These are phyloP conservation scores for Solen grandis DNA, from an alignment of 1,140 invertebrate species.

Conservation along the genomic window DNA sequence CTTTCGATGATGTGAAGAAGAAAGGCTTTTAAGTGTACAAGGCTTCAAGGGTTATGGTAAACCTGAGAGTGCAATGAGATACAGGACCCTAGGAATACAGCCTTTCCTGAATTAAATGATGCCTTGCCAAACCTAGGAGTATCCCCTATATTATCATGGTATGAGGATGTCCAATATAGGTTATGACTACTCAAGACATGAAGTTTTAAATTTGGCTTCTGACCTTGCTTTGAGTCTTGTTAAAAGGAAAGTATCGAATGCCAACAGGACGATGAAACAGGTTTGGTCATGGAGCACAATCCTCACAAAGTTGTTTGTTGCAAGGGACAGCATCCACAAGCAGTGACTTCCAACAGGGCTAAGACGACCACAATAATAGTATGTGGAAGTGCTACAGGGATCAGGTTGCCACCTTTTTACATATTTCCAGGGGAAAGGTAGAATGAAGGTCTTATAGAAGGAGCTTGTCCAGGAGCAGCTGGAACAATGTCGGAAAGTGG, in stretches of 20 bases:
- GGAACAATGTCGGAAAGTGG: conserved; percentile 30
- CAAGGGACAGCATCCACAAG: conserved; percentile 53
- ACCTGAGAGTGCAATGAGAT: conserved; percentile 7
- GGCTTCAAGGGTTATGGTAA: conserved; percentile 5
- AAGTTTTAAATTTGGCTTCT: conserved; percentile 1
- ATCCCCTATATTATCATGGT: neutral
- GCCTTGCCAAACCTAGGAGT: neutral
- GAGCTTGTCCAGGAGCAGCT: conserved; percentile 10
- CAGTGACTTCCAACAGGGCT: conserved; percentile 76
- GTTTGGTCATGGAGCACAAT: conserved; percentile 76
- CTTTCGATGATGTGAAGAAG: neutral
- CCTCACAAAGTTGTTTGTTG: conserved; percentile 20
- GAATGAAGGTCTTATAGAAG: conserved; percentile 66
- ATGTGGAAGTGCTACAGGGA: conserved; percentile 76
- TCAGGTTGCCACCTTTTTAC: conserved; percentile 76
- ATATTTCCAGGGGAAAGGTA: conserved; percentile 77
- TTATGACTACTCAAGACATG: conserved; percentile 8
- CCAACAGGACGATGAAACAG: conserved; percentile 77
- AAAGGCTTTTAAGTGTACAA: neutral
- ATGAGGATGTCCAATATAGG: conserved; percentile 28
- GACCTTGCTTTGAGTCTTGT: neutral
- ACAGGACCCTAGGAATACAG: conserved; percentile 23
- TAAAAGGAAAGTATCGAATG: conserved; percentile 1
- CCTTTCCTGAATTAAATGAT: neutral
- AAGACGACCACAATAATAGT: conserved; percentile 79